Evolutionary conservation across 2,797 vertebrate species (phyloP).

Genomic region (Poecilia gillii): DNA sequence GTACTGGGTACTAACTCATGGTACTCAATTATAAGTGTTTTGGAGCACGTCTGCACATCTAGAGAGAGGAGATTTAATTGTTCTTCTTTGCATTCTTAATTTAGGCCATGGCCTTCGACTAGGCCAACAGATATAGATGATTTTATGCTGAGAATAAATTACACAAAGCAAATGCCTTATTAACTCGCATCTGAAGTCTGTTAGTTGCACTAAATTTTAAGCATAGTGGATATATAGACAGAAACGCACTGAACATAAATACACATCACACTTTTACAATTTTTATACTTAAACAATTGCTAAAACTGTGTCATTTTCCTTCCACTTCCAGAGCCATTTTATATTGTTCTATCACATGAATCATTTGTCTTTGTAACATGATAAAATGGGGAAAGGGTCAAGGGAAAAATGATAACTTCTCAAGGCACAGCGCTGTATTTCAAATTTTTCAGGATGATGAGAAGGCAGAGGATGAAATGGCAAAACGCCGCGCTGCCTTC

Average conservation of each 20-base stretch:
- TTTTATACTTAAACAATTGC: neutral
- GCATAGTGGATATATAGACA: neutral
- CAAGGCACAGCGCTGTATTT: neutral
- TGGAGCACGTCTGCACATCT: neutral
- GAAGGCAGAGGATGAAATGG: constrained; percentile 95
- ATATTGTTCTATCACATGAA: neutral
- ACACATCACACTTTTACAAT: neutral
- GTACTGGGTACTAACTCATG: neutral
- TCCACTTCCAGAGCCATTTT: neutral
- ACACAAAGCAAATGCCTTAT: neutral
- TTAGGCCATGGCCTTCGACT: neutral
- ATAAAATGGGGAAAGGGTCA: neutral
- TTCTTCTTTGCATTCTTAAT: neutral
- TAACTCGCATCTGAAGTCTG: neutral
- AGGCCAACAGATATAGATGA: neutral
- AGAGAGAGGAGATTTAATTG: neutral
- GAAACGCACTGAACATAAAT: neutral
- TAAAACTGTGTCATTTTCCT: neutral
- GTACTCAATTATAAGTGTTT: neutral
- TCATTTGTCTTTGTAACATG: neutral
- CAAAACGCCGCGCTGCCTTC: constrained; percentile 93
- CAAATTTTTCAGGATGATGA: constrained; percentile 81
- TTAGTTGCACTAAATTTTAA: neutral
- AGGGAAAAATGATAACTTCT: neutral
- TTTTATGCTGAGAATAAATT: neutral